Evolutionary conservation across 2,113 vertebrate genomes (phyloP).

Genomic region (Carollia perspicillata): DNA sequence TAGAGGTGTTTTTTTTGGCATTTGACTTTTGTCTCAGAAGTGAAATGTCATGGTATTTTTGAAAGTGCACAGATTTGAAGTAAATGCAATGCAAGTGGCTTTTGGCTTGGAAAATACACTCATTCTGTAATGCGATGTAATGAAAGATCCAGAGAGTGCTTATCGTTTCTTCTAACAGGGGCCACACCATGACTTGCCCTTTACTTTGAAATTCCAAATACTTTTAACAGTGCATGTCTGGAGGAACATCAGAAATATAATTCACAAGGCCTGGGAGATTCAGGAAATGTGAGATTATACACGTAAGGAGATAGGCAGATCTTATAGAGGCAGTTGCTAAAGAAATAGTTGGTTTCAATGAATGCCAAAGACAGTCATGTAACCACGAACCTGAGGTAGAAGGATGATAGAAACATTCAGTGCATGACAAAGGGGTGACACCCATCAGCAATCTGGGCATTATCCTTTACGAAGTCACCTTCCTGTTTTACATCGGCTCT

Average conservation of each 20-base stretch:
- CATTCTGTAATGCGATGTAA: not conserved
- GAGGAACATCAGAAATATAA: not conserved
- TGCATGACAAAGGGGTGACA: not conserved
- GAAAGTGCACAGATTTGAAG: conserved; percentile 59
- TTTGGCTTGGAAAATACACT: not conserved
- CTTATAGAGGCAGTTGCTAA: not conserved
- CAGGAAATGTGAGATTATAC: not conserved
- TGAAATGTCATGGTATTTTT: conserved; percentile 49
- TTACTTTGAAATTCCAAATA: not conserved
- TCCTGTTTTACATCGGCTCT: not conserved
- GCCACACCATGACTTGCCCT: not conserved
- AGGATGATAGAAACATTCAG: not conserved
- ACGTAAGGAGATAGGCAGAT: not conserved
- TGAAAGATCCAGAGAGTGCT: not conserved
- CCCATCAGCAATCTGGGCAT: not conserved
- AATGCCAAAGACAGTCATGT: not conserved
- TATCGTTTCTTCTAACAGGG: not conserved
- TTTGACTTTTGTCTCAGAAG: conserved; percentile 50
- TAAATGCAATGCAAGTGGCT: conserved; percentile 9
- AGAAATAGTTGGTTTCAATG: not conserved
- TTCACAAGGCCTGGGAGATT: not conserved
- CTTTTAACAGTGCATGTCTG: not conserved
- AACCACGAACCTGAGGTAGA: not conserved
- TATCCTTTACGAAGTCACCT: not conserved
- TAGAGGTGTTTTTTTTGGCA: conserved; percentile 9